phyloP scores from a whole-genome alignment of 2,113 vertebrate species.

The Misgurnus anguillicaudatus region DNA sequence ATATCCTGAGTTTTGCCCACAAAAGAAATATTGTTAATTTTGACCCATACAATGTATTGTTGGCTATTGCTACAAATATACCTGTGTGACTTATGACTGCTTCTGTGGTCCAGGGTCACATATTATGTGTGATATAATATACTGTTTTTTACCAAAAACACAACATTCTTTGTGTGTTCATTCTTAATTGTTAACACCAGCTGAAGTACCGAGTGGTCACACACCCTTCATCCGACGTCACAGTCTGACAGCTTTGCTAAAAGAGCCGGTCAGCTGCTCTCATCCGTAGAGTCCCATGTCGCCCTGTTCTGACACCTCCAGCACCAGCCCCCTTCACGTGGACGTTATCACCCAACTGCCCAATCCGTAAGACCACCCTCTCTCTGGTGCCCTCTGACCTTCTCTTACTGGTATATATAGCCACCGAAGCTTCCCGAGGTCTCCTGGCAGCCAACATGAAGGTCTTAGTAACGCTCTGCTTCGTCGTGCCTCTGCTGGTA shows the following conservation, averaged over 20 bases:
- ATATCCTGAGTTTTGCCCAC: no score
- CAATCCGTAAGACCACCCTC: conserved; percentile 57
- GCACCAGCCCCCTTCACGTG: conserved; percentile 50
- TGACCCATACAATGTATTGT: no score
- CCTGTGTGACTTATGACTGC: no score
- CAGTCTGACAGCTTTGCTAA: conserved; percentile 50
- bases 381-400: conserved; percentile 71
- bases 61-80: no score
- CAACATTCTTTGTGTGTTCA: not conserved
- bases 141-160: no score
- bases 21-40: no score
- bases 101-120: no score
- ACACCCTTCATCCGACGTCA: conserved; percentile 44
- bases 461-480: conserved; percentile 74
- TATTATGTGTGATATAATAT: no score
- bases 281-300: conserved; percentile 55
- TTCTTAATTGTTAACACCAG: conserved; percentile 1
- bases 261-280: conserved; percentile 66
- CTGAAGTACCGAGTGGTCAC: not conserved
- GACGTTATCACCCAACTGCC: conserved; percentile 56
- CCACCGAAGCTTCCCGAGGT: conserved; percentile 65
- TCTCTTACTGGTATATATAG: conserved; percentile 77
- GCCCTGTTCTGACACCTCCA: conserved; percentile 50
- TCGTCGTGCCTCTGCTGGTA: conserved; percentile 71
- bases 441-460: conserved; percentile 83